Percentiles rank a stretch among this genome's conserved stretches.
Evolutionary conservation across 1,140 invertebrate species (phyloP).

Genomic region (Saccostrea echinata): DNA sequence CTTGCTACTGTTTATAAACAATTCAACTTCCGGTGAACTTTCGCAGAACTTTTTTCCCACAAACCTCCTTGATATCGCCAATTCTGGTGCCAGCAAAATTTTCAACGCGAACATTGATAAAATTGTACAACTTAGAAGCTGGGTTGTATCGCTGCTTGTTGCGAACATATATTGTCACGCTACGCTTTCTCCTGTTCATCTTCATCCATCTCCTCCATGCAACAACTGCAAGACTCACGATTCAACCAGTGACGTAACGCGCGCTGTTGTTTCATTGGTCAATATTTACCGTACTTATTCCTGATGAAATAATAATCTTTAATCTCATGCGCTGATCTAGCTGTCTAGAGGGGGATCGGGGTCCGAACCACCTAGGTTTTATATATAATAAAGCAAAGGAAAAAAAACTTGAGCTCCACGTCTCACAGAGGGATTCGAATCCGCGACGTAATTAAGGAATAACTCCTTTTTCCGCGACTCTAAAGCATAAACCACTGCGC

Average conservation of each 20-base stretch:
- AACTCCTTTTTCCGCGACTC: too few species aligned
- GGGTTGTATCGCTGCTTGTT: conserved; percentile 60
- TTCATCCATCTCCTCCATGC: neutral
- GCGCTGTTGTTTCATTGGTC: conserved; percentile 13
- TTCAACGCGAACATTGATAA: conserved; percentile 58
- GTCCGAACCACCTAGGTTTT: too few species aligned
- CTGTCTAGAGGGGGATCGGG: too few species aligned
- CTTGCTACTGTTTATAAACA: conserved; percentile 45
- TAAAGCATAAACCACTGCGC: too few species aligned
- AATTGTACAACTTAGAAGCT: conserved; percentile 51
- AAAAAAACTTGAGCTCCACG: too few species aligned
- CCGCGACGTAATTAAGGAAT: too few species aligned
- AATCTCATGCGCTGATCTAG: too few species aligned
- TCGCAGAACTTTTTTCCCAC: neutral
- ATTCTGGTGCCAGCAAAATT: conserved; percentile 66
- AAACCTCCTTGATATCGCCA: conserved; percentile 63
- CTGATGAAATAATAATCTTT: neutral
- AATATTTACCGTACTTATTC: neutral
- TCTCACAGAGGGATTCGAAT: too few species aligned
- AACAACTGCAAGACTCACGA: neutral
- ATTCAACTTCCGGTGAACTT: conserved; percentile 41
- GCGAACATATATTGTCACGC: conserved; percentile 53
- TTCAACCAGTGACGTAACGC: neutral
- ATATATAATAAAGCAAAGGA: too few species aligned
- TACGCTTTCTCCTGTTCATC: conserved; percentile 38